Base-by-base conservation (phyloP, 2,113 vertebrate genomes). In the Rhinogobius similis region DNA sequence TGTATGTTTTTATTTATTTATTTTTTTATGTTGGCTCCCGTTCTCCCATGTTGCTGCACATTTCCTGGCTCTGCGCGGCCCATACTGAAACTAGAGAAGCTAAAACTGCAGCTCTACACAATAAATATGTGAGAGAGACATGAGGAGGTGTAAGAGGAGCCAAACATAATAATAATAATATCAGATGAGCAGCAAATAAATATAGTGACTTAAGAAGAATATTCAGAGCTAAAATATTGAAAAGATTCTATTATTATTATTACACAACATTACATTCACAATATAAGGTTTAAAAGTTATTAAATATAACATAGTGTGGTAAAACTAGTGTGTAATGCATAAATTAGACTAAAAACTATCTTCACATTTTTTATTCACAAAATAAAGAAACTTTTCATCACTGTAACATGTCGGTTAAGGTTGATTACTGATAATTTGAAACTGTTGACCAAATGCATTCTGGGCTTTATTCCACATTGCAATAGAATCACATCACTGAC, bases 21-120 rank as follows among this genome's bases (percentile, higher is more conserved):
- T 50, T 50, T n/a, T 58, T 65, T 78, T 73, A 78, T 71, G 21
- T 36, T 24, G 27, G 44, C 48, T 81, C 81, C 71, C 69, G 48
- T 67, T 68, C 62, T 69, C 26, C 76, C 46, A 36, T 56, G 44
- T 65, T 70, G 64, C 71, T 72, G 27, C 53, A 72, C 71, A 73
- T 82, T 68, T 79, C 7, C 53, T 77, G 48, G 62, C 70, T 53
- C 0, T 0, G 18, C 18, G 52, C 36, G 24, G 32, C 70, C 63
- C 48, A 39, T 39, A 46, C 32, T 76, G 69, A 68, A 80, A 75
- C 39, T 66, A 72, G 64, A 72, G 68, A 79, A 21, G 23, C 12
- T 62, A 76, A 64, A 29, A 13, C 76, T 69, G 29, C 12, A 2
- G 59, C 68, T n/a, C 21, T 26, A 61, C 20, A 52, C 12, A 50